phyloP scores from a whole-genome alignment of 2,888 invertebrate genomes.

The Lasioglossum figueresi region DNA sequence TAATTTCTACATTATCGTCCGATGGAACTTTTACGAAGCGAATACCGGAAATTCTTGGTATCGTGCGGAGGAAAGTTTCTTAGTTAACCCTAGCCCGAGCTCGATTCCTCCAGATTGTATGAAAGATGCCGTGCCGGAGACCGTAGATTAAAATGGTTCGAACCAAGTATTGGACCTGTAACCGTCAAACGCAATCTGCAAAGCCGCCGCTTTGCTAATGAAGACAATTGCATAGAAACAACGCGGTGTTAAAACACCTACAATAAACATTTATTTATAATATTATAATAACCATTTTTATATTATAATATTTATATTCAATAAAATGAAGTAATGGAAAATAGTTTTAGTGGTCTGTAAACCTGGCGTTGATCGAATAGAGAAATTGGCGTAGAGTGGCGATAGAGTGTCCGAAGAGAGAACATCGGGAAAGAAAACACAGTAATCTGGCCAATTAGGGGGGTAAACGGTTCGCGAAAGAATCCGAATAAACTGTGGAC shows the following conservation, averaged over 20 bases:
- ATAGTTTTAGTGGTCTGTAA: no score
- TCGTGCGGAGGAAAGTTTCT: neutral
- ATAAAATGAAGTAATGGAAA: neutral
- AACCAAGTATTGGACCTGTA: neutral
- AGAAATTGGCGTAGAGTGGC: neutral
- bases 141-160: neutral
- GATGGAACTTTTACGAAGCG: neutral
- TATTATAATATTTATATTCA: no score
- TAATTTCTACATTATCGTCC: constrained; percentile 8
- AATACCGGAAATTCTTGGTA: neutral
- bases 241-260: no score
- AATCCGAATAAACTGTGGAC: neutral
- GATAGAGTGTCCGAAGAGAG: neutral
- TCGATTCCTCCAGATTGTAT: neutral
- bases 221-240: no score
- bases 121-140: neutral
- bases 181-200: neutral
- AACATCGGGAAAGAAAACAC: neutral
- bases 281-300: no score
- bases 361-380: no score
- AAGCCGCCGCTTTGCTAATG: neutral
- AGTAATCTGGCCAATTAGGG: neutral
- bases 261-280: no score
- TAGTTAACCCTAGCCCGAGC: neutral
- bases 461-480: neutral